Percentiles rank a stretch among this genome's conserved stretches.
Conservation (phyloP, 2,888 invertebrate genomes). For the Scaptomyza reducta region DNA sequence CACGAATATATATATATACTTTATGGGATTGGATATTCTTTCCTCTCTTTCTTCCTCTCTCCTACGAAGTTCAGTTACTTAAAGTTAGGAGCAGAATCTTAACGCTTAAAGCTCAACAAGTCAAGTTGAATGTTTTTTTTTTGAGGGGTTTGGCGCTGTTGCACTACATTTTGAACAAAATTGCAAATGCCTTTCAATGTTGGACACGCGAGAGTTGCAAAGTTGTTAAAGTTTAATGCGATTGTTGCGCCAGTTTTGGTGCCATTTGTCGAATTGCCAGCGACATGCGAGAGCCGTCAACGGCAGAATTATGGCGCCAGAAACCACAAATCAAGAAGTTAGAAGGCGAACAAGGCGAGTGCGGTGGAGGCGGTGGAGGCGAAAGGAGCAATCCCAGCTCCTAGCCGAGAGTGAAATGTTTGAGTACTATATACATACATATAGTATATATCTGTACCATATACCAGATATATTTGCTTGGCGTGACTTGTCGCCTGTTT, state of each 20-base stretch:
- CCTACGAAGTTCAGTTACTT: too few species aligned
- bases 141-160: not conserved
- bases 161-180: constrained; percentile 21
- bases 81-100: not conserved
- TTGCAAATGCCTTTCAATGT: constrained; percentile 25
- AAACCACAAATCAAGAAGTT: not conserved
- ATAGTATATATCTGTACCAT: constrained; percentile 2
- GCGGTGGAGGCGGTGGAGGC: not conserved
- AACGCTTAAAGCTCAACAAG: constrained; percentile 35
- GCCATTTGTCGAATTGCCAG: constrained; percentile 57
- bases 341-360: not conserved
- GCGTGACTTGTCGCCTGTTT: constrained; percentile 31
- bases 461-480: constrained; percentile 14
- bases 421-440: constrained; percentile 5
- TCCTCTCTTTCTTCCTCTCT: too few species aligned
- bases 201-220: constrained; percentile 40
- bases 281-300: constrained; percentile 30
- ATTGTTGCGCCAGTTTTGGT: constrained; percentile 55
- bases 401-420: constrained; percentile 25
- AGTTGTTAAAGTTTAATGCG: constrained; percentile 46
- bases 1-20: too few species aligned
- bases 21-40: too few species aligned
- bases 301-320: constrained; percentile 59
- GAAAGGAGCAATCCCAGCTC: constrained; percentile 18
- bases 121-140: constrained; percentile 13